Evolutionary conservation across 2,888 invertebrate species (phyloP), one percentile per base, ranked within the genome.

Genomic region (Drosophila austrosaltans): DNA sequence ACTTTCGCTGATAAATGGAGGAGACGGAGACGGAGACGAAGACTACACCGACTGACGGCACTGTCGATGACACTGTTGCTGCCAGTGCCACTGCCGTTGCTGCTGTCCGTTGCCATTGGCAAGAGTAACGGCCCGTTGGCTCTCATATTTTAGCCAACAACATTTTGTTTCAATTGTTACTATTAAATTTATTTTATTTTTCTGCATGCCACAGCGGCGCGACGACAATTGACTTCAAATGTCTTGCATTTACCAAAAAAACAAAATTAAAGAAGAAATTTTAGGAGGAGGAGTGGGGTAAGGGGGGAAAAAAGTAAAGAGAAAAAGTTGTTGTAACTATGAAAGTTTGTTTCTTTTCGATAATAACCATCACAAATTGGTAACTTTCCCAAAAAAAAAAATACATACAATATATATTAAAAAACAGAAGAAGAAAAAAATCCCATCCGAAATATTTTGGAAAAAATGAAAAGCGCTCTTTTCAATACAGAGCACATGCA

Each of bases 1-100:
- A 90, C 90, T 90, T 90, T 90, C 90, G 90, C 90, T 90, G 73
- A 72, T 84, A 85, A 79, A 63, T 72, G 72, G 44, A 68, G 59
- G 39, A 40, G 40, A 40, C 36, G 20, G 28, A 30, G 48, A 32
- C 65, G 53, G 39, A 59, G 66, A 32, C 65, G 53, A 28, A 59
- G 66, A 56, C 66, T 66, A 25, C 25, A 48, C 48, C 48, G 48
- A 25, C 48, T 48, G 48, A 48, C 48, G 36, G 36, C 10, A 36
- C 36, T 36, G 36, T 36, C 36, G 36, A 36, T 65, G 57, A 57
- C 57, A 57, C 57, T 57, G 20, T 53, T 65, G 75, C 58, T 73
- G 57, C 22, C 73, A 28, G 40, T 44, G 56, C 32, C 48, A 57
- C 8, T 36, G 28, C 44, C 32, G 39, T n/a, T 25, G 22, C 25